These are phyloP conservation scores for Theocolax elegans DNA, from an alignment of 1,140 invertebrate species.

Conservation along the genomic window DNA sequence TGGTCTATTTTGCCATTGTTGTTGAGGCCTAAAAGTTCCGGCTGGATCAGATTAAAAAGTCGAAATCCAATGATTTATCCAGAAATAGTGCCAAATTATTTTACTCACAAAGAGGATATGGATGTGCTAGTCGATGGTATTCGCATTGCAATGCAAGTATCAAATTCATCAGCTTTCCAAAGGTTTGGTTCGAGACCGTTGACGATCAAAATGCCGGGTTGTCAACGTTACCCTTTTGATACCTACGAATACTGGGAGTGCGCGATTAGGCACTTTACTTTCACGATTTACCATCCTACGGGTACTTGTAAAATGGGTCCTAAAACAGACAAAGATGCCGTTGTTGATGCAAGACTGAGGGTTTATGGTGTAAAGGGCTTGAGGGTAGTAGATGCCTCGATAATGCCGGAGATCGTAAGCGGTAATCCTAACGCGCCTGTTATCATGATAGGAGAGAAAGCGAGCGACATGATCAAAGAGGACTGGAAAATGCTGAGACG, in stretches of 20 bases:
- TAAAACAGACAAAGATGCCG: slow-evolving; percentile 77
- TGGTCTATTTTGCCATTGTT: slow-evolving; percentile 86
- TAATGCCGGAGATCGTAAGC: slow-evolving; percentile 84
- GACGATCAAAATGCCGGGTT: slow-evolving; percentile 83
- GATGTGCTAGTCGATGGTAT: slow-evolving; percentile 83
- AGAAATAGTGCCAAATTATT: slow-evolving; percentile 92
- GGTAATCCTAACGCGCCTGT: slow-evolving; percentile 84
- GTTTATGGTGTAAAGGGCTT: slow-evolving; percentile 80
- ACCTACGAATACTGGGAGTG: slow-evolving; percentile 91
- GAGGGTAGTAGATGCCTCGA: slow-evolving; percentile 80
- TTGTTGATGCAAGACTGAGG: slow-evolving; percentile 82
- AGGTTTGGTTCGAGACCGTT: slow-evolving; percentile 82
- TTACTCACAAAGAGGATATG: slow-evolving; percentile 83
- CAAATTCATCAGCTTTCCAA: slow-evolving; percentile 82
- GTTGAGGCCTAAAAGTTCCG: slow-evolving; percentile 84
- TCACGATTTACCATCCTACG: slow-evolving; percentile 87
- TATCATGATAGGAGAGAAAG: slow-evolving; percentile 85
- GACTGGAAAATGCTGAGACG: slow-evolving; percentile 70
- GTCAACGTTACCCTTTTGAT: slow-evolving; percentile 76
- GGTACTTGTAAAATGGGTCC: slow-evolving; percentile 91
- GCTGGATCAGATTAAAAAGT: slow-evolving; percentile 81
- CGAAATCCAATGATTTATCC: slow-evolving; percentile 85
- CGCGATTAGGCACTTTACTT: slow-evolving; percentile 81
- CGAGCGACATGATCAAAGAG: slow-evolving; percentile 82
- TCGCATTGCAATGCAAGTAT: slow-evolving; percentile 82